These are phyloP conservation scores for Rugalucina vietnamica DNA, from an alignment of 2,888 invertebrate genomes.

Conservation along the genomic window DNA sequence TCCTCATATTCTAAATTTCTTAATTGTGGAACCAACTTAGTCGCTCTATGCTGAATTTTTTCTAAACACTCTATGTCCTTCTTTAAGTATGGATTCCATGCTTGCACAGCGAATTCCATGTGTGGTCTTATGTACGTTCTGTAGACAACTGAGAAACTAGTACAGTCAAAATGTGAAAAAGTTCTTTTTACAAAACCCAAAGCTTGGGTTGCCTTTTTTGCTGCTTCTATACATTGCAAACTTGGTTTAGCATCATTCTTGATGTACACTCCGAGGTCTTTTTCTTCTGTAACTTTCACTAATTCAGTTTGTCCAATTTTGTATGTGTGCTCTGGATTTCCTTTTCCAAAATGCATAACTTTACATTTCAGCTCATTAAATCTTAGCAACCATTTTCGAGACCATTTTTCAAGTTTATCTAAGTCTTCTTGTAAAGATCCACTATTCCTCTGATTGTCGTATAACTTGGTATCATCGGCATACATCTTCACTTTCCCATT, in stretches of 20 bases:
- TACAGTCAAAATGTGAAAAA: not conserved
- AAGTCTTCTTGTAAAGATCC: not conserved
- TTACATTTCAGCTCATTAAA: not conserved
- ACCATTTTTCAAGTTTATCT: not conserved
- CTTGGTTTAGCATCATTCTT: not conserved
- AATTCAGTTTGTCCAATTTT: not conserved
- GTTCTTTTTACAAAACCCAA: not conserved
- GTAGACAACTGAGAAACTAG: not conserved
- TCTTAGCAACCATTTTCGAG: not conserved
- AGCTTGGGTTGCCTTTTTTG: not conserved
- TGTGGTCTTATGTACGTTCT: not conserved
- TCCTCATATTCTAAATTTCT: constrained; percentile 13
- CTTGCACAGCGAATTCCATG: constrained; percentile 2
- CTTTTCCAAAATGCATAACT: not conserved
- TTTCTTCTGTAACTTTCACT: not conserved
- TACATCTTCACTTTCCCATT: not conserved
- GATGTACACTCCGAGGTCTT: not conserved
- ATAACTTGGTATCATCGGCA: constrained; percentile 25
- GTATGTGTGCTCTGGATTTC: too few species aligned
- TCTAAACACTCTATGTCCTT: not conserved
- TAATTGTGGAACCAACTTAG: constrained; percentile 11
- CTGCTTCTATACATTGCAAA: not conserved
- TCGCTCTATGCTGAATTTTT: constrained; percentile 10
- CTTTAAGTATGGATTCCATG: not conserved
- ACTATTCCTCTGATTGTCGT: too few species aligned